Evolutionary conservation across 1,140 invertebrate species (phyloP).

Genomic region (Lasioglossum baleicum): DNA sequence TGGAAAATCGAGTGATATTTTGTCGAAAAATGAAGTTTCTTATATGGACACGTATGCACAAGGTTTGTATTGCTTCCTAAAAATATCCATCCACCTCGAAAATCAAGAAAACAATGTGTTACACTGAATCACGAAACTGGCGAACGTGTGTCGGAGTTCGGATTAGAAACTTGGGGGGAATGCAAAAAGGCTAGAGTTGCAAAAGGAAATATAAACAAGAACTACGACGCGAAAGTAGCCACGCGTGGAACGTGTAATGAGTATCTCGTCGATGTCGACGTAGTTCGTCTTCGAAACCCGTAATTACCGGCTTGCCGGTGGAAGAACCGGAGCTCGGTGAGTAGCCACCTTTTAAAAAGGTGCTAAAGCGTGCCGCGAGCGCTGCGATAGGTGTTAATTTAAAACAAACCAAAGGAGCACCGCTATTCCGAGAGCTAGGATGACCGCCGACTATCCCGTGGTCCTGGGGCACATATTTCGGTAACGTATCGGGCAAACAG

Average conservation of each 20-base stretch:
- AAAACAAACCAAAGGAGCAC: conserved; percentile 71
- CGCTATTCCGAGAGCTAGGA: conserved; percentile 46
- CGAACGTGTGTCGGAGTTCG: not conserved
- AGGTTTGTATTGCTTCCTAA: no score
- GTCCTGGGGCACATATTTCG: conserved; percentile 7
- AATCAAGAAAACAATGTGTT: no score
- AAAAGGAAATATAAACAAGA: not conserved
- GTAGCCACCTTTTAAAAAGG: conserved; percentile 69
- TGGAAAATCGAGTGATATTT: no score
- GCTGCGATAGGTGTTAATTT: conserved; percentile 71
- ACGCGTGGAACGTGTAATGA: conserved; percentile 46
- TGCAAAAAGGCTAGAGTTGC: not conserved
- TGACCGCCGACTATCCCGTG: conserved; percentile 14
- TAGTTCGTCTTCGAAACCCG: conserved; percentile 42
- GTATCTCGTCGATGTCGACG: conserved; percentile 57
- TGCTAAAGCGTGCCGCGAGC: conserved; percentile 73
- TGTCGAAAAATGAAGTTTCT: no score
- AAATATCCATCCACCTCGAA: no score
- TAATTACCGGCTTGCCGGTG: conserved; percentile 61
- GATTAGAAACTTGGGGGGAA: not conserved
- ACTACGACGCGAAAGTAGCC: not conserved
- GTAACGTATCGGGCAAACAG: conserved; percentile 33
- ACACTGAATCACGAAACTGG: not conserved
- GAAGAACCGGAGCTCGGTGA: conserved; percentile 25
- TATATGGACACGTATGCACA: no score